These are phyloP conservation scores for Trematocara caparti DNA, from an alignment of 2,797 vertebrate genomes.

Conservation along the genomic window DNA sequence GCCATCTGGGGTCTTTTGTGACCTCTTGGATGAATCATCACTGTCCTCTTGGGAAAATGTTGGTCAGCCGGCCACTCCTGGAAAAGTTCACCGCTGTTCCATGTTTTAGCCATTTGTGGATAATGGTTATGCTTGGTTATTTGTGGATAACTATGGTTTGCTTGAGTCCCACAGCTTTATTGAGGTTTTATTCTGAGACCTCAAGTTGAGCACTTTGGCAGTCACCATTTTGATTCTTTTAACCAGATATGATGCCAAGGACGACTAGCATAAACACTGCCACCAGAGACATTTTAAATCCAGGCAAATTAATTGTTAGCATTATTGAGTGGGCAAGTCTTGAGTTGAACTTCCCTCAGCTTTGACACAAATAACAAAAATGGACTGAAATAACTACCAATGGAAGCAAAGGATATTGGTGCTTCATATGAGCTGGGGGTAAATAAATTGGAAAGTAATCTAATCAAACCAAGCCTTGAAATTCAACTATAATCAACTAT, in stretches of 20 bases:
- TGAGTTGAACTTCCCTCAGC: neutral
- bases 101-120: neutral
- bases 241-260: neutral
- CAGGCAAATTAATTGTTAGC: neutral
- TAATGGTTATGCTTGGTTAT: no score
- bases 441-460: neutral
- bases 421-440: neutral
- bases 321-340: neutral
- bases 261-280: neutral
- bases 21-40: neutral
- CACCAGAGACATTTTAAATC: neutral
- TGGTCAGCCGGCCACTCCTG: accelerated
- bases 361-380: neutral
- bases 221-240: neutral
- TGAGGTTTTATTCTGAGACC: neutral
- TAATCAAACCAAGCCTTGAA: neutral
- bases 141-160: neutral
- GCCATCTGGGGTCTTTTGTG: neutral
- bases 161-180: neutral
- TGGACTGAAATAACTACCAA: neutral
- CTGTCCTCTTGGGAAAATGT: neutral
- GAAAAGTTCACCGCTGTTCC: neutral
- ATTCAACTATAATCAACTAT: neutral
- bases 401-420: neutral
- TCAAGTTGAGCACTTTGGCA: neutral